Percentiles rank a stretch among this genome's conserved stretches.
These are phyloP conservation scores for Anastatus disparis DNA, from an alignment of 1,140 invertebrate genomes.

Conservation along the genomic window DNA sequence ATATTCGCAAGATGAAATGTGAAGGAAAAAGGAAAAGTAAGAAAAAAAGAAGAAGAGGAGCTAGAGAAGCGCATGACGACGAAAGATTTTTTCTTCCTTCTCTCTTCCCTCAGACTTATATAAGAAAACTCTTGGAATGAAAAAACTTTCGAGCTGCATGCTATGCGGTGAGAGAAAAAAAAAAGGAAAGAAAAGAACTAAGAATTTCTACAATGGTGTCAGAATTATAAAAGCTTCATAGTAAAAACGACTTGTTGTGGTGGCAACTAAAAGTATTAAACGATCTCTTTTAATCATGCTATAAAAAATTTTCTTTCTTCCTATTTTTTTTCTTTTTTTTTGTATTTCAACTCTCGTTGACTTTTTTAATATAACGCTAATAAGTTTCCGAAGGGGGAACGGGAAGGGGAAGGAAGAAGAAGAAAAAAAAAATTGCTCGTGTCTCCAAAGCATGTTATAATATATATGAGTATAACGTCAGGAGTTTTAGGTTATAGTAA, in stretches of 20 bases:
- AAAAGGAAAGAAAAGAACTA: not conserved
- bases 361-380: slow-evolving; percentile 7
- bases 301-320: too few relatives aligned
- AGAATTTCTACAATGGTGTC: too few relatives aligned
- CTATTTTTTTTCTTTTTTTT: too few relatives aligned
- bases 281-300: too few relatives aligned
- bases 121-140: slow-evolving; percentile 22
- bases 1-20: too few relatives aligned
- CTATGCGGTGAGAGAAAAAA: not conserved
- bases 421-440: too few relatives aligned
- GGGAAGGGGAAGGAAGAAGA: too few relatives aligned
- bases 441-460: not conserved
- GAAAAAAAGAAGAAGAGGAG: too few relatives aligned
- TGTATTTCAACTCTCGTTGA: too few relatives aligned
- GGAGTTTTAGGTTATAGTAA: not conserved
- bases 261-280: not conserved
- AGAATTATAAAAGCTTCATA: slow-evolving; percentile 19
- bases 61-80: too few relatives aligned
- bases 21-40: too few relatives aligned
- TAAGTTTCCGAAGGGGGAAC: not conserved
- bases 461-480: not conserved
- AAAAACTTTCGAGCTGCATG: slow-evolving; percentile 22
- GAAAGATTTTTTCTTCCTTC: not conserved
- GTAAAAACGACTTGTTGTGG: not conserved
- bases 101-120: not conserved